Base-by-base conservation (phyloP, 2,113 vertebrate species). In the Corapipo altera region DNA sequence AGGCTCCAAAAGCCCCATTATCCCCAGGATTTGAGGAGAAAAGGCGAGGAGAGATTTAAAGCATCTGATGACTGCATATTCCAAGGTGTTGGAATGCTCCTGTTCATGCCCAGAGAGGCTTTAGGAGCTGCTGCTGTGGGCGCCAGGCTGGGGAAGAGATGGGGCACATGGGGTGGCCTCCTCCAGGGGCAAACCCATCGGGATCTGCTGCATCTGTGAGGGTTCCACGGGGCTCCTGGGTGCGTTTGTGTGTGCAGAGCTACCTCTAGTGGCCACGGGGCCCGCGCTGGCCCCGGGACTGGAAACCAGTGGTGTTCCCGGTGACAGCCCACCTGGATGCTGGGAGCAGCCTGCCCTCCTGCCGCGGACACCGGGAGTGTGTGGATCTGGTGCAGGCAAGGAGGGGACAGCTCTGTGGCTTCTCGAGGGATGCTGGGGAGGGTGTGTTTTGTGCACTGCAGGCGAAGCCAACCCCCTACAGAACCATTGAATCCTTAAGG, bases 181-280 rank as follows among this genome's bases (percentile, higher is more conserved):
- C 1, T 6, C 5, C 3, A 0, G 51, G 73, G 32, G 1, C 1
- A 13, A 5, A 33, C 65, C 32, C 5, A 23, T 1, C 0, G 2
- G 44, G 33, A 12, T 2, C 4, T 2, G 67, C 62, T 0, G 46
- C 15, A 2, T 3, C 8, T 1, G 57, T 0, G 6, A 8, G 30
- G 41, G 37, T 0, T 62, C 37, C n/a, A 0, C 48, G 10, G 88
- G 39, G 2, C 43, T 30, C 5, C 15, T 8, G 2, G 6, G 12
- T 0, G 41, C 3, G 91, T 93, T 61, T 1, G 93, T 13, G 89
- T 44, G 93, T 62, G 87, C 84, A 89, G 93, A 94, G 95, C 95
- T 92, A 87, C 96, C 96, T 96, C 96, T 95, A 94, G 95, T 8
- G 96, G 95, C 87, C 89, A 0, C 7, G 55, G 65, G 43, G 3